Evolutionary conservation across 1,140 invertebrate genomes (phyloP), one percentile per base, ranked within the genome.

Genomic region (Mamestra configurata): DNA sequence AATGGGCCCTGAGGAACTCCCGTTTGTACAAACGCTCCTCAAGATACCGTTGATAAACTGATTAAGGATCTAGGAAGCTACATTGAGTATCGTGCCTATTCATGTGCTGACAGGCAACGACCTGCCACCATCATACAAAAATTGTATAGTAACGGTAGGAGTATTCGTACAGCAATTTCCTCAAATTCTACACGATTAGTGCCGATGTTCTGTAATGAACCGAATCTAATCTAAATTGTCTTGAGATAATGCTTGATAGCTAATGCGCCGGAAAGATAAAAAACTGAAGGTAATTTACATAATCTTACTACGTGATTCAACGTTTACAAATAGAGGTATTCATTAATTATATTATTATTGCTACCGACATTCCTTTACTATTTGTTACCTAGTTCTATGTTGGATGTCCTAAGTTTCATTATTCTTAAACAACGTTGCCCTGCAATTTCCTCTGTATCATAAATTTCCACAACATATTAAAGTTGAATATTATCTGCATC

Each of bases 141-240:
- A 49, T 31, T 31, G 27, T 31, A 31, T 31, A 5, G 15, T 49
- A n/a, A n/a, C 13, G 15, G 13, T 15, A 5, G 4, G 13, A 49
- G 13, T 46, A 46, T 15, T 15, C 0, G 0, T 15, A n/a, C 4
- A n/a, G 18, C 8, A 55, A 55, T 24, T 55, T 55, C 53, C 22
- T 55, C 22, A 24, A 55, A 55, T 55, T 24, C 22, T 24, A 13
- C 1, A 0, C 15, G 31, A 37, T 37, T 31, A 64, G 35, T 20
- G 2, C 2, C 35, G n/a, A 37, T 20, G 10, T 64, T 20, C 59
- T 64, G 35, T 35, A 37, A 20, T 37, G 18, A 35, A 20, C 18
- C 4, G 10, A 66, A 10, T 66, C 35, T 66, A 66, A 66, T 66
- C 61, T 37, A 40, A 66, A 66, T 66, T 20, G 24, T 66, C 18